These are phyloP conservation scores for Lochmaea crataegi DNA, from an alignment of 2,888 invertebrate genomes.

Conservation along the genomic window DNA sequence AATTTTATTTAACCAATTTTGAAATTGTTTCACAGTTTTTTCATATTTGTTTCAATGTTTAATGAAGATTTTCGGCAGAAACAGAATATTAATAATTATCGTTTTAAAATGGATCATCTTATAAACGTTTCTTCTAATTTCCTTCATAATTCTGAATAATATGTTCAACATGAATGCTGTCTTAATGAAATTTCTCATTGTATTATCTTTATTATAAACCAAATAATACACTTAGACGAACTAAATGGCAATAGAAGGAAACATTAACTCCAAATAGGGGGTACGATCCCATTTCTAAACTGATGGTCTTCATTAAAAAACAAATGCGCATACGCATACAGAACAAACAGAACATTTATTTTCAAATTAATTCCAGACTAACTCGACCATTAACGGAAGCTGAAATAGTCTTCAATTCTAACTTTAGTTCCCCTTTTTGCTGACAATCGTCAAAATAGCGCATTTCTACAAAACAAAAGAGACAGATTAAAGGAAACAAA, in stretches of 20 bases:
- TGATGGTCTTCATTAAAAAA: constrained; percentile 20
- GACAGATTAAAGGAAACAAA: constrained; percentile 34
- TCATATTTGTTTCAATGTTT: no score
- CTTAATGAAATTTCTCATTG: not conserved
- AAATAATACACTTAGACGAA: constrained; percentile 3
- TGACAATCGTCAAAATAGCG: constrained; percentile 27
- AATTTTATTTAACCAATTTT: no score
- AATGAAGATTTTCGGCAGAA: no score
- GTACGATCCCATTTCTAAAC: constrained; percentile 4
- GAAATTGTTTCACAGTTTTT: no score
- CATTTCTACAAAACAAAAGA: constrained; percentile 29
- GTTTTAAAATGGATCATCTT: no score
- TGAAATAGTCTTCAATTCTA: constrained; percentile 23
- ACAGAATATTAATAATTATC: no score
- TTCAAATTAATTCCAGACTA: constrained; percentile 23
- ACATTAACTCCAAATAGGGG: not conserved
- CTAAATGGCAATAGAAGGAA: constrained; percentile 7
- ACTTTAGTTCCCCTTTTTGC: constrained; percentile 8
- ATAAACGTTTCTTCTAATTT: no score
- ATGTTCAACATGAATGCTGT: not conserved
- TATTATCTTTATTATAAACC: constrained; percentile 8
- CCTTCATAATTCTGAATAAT: no score
- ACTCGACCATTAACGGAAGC: constrained; percentile 21
- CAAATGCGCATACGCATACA: constrained; percentile 17
- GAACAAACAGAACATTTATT: constrained; percentile 24